A percentile compares a stretch with the other conserved stretches of the same genome.
Evolutionary conservation across 2,888 invertebrate species (phyloP).

Genomic region (Eupithecia abbreviata): DNA sequence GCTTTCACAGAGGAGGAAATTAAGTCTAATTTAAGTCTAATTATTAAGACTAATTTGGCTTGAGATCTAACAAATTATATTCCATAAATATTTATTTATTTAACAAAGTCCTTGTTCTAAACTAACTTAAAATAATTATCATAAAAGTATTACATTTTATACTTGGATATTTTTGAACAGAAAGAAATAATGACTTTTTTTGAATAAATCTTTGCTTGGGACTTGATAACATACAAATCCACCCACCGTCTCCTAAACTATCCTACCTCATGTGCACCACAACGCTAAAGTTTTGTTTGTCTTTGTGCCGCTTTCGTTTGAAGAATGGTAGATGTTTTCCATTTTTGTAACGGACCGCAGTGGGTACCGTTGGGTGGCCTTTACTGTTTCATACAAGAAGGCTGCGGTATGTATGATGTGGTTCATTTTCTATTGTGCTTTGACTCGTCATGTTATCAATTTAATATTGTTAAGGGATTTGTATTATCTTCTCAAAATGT

Average conservation of each 20-base stretch:
- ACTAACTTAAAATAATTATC: too few species aligned
- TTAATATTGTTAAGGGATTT: too few species aligned
- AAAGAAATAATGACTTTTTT: too few species aligned
- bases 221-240: not conserved
- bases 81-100: too few species aligned
- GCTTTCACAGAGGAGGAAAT: too few species aligned
- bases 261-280: constrained; percentile 13
- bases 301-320: constrained; percentile 17
- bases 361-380: not conserved
- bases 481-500: too few species aligned
- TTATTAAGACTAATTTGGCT: too few species aligned
- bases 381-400: not conserved
- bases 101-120: too few species aligned
- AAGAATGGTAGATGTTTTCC: constrained; percentile 14
- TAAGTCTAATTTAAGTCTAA: too few species aligned
- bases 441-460: not conserved
- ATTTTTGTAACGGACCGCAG: constrained; percentile 18
- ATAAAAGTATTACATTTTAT: too few species aligned
- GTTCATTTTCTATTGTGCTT: not conserved
- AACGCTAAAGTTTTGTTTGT: constrained; percentile 19
- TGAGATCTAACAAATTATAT: too few species aligned
- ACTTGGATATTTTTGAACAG: too few species aligned
- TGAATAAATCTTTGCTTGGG: not conserved
- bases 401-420: not conserved
- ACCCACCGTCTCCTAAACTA: not conserved